Evolutionary conservation across 1,140 invertebrate species (phyloP), one percentile per base, ranked within the genome.

Genomic region (Liolophura sinensis): DNA sequence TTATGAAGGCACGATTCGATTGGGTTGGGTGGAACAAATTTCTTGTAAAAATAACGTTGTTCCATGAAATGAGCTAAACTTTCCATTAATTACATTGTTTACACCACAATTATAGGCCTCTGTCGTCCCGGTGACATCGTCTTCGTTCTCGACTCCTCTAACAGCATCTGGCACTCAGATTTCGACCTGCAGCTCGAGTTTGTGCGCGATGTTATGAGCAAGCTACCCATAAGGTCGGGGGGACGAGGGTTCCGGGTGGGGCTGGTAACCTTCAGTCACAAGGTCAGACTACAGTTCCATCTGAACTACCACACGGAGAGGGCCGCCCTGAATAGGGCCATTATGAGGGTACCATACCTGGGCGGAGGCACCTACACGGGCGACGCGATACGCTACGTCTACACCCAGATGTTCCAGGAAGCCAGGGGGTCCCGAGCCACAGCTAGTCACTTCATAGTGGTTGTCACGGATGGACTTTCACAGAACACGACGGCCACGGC

Each of bases 81-180:
- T 3, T 40, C 3, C 9, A 3, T 40, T 40, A 5, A 5, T 40
- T 40, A 9, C 31, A n/a, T n/a, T n/a, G n/a, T 40, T 40, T 40
- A 40, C 9, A 40, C 9, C 31, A 40, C 31, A 9, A 40, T 40
- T 40, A 3, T 40, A 40, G 31, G 31, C 9, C 9, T 40, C 9
- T 40, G 31, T 40, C 31, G 31, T 40, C 67, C 70, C 16, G 62
- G 70, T 4, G 77, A 78, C 54, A 69, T 78, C 27, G 72, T 77
- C 24, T 77, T 78, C 62, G 61, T 76, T 24, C 69, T 81, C 22
- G 79, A 81, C 60, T 68, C 73, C 0, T 80, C 79, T 0, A 71
- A 72, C 27, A 79, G 76, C 62, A 76, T 81, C 49, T 76, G 72
- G 67, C 47, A 16, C n/a, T 66, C 65, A 0, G 70, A 81, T 60